Evolutionary conservation across 2,113 vertebrate species (phyloP), one percentile per base, ranked within the genome.

Genomic region (Triplophysa tibetana): DNA sequence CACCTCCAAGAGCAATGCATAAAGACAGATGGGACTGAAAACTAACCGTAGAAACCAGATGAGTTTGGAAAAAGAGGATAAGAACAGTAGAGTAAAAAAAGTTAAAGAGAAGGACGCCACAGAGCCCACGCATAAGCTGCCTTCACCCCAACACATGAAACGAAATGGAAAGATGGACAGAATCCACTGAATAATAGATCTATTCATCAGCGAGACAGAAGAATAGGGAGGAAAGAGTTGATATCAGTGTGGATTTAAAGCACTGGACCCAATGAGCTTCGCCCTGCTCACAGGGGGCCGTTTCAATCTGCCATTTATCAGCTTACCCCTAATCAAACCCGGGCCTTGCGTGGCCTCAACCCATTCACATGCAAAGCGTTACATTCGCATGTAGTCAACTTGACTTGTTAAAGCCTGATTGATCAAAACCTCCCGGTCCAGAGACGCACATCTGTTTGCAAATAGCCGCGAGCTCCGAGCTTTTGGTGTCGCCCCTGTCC

Each of bases 391-490:
- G 88, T 62, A 90, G 92, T 93, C 92, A 91, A 93, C 90, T 93
- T 91, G 90, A 94, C 92, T 94, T 93, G 91, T 93, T 93, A 90
- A 93, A 84, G 92, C 91, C 88, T 92, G 93, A 93, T 88, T 91
- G 92, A 93, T 93, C 92, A 93, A 91, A 91, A 88, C 86, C 64
- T 82, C 56, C 60, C 26, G 4, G 86, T 38, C 66, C 54, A 60
- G 74, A 75, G 79, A 76, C 29, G 60, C 24, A 87, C 93, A 94
- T 94, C 93, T 94, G 93, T 94, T 93, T 94, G 93, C 93, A 93
- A 94, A 94, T 94, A 86, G 86, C 82, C 45, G 66, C 0, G 65
- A 62, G 8, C 54, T 58, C n/a, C 2, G 8, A 58, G 54, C 19
- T 8, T 66, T 65, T 76, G 81, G 54, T 77, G 41, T 23, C 23